These are phyloP conservation scores for Clarias platycephalus DNA, from an alignment of 2,797 vertebrate species.

Conservation along the genomic window DNA sequence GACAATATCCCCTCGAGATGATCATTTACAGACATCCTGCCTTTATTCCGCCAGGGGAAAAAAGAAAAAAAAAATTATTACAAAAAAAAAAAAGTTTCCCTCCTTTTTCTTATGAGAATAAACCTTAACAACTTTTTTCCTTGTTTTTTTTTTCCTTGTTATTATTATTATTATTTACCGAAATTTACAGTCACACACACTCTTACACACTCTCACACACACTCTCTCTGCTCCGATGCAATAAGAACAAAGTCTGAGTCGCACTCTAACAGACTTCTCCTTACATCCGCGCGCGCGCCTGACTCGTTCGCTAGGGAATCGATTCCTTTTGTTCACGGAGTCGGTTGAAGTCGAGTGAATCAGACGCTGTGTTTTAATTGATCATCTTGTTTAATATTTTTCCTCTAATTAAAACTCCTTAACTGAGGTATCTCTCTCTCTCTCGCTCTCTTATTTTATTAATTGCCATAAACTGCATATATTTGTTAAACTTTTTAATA, in stretches of 20 bases:
- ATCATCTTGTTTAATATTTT: no score
- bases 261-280: constrained; percentile 34
- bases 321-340: constrained; percentile 8
- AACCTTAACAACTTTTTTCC: not conserved
- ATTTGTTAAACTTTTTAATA: no score
- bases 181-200: not conserved
- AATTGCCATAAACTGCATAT: not conserved
- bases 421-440: not conserved
- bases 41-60: constrained; percentile 26
- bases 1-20: constrained; percentile 87
- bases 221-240: constrained; percentile 19
- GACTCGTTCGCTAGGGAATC: not conserved
- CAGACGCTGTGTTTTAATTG: not conserved
- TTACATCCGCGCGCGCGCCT: constrained; percentile 44
- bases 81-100: constrained; percentile 41
- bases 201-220: not conserved
- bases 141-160: not conserved
- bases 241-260: constrained; percentile 38
- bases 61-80: not conserved
- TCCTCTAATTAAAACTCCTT: no score
- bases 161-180: not conserved
- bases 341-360: not conserved
- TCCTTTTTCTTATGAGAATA: not conserved
- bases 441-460: not conserved
- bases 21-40: constrained; percentile 83